Evolutionary conservation across 1,140 invertebrate species (phyloP).

Genomic region (Drosophila truncata): DNA sequence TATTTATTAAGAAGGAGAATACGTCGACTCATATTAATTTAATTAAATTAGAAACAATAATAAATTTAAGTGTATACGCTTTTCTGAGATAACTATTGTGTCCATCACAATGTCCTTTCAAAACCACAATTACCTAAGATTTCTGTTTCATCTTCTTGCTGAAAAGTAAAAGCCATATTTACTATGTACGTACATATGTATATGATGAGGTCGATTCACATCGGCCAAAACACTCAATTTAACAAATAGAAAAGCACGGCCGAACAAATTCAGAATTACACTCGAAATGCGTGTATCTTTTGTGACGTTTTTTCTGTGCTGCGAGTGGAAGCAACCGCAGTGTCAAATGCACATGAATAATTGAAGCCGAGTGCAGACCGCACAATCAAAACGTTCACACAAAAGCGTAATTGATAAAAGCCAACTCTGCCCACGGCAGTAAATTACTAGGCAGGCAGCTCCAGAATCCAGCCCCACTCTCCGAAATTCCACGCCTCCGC

Average conservation of each 20-base stretch:
- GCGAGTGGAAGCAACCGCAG: conserved; percentile 49
- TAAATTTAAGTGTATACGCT: neutral
- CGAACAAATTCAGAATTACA: conserved; percentile 30
- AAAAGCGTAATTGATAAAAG: conserved; percentile 59
- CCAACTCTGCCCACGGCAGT: conserved; percentile 35
- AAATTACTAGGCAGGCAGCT: conserved; percentile 40
- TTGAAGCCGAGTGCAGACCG: conserved; percentile 51
- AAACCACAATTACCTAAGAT: neutral
- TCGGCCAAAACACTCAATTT: conserved; percentile 31
- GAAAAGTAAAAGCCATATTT: neutral
- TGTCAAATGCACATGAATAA: conserved; percentile 66
- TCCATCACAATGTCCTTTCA: neutral
- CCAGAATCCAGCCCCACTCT: neutral
- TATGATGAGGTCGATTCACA: neutral
- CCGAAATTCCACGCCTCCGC: conserved; percentile 7
- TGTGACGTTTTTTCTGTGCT: conserved; percentile 33
- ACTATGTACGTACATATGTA: neutral
- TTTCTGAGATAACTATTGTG: neutral
- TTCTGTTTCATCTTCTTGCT: neutral
- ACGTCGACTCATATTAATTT: neutral
- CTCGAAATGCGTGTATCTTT: conserved; percentile 28
- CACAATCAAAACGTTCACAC: conserved; percentile 58
- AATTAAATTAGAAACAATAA: neutral
- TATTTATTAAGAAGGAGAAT: neutral
- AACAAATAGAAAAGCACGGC: conserved; percentile 25